A percentile compares a stretch with the other conserved stretches of the same genome.
Evolutionary conservation across 2,888 invertebrate species (phyloP).

Genomic region (Clanis bilineata): DNA sequence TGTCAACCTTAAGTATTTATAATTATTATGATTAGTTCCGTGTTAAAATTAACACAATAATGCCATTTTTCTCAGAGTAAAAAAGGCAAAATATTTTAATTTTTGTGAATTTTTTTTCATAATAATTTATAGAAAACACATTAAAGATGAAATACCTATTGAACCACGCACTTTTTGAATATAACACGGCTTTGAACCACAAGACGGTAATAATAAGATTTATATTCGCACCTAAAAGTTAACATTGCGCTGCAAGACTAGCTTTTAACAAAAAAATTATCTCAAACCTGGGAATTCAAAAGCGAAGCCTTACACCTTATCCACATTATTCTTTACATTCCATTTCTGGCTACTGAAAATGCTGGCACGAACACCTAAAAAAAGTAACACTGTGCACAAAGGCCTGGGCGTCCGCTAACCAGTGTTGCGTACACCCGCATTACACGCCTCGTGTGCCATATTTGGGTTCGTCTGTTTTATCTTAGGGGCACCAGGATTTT

Average conservation of each 20-base stretch:
- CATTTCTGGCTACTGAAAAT: not conserved
- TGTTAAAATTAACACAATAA: too few relatives aligned
- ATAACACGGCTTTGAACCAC: too few relatives aligned
- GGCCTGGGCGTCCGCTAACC: not conserved
- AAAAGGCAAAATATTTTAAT: too few relatives aligned
- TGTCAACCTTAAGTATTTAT: too few relatives aligned
- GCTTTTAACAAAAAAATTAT: not conserved
- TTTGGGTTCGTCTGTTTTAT: not conserved
- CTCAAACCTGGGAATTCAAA: not conserved
- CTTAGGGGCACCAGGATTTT: not conserved
- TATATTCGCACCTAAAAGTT: too few relatives aligned
- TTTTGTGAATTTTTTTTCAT: too few relatives aligned
- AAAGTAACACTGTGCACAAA: not conserved
- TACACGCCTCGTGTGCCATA: not conserved
- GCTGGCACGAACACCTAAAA: not conserved
- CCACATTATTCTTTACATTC: not conserved
- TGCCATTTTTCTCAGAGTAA: too few relatives aligned
- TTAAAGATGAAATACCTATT: not conserved
- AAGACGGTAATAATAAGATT: too few relatives aligned
- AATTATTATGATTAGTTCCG: too few relatives aligned
- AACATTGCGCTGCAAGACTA: too few relatives aligned
- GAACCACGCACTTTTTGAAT: too few relatives aligned
- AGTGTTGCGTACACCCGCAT: not conserved
- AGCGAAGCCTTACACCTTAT: too few relatives aligned
- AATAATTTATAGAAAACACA: not conserved